Percentiles rank a stretch among this genome's conserved stretches.
Conservation (phyloP, 1,140 invertebrate genomes). For the Panulirus ornatus region DNA sequence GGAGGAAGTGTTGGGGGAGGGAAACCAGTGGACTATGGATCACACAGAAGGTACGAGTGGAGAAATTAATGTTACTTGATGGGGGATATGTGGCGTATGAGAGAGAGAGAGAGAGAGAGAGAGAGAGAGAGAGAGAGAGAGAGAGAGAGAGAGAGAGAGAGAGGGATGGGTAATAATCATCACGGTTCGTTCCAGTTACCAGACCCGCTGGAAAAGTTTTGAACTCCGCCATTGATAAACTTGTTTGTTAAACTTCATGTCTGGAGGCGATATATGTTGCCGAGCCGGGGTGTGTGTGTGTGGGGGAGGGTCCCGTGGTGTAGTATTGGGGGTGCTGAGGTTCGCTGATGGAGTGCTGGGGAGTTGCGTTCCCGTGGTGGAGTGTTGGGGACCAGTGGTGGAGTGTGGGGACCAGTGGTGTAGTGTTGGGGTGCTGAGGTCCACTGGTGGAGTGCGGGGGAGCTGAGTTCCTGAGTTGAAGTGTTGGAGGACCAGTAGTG, state of each 20-base stretch:
- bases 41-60: background rate
- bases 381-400: background rate
- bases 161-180: too few species aligned
- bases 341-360: background rate
- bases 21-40: background rate
- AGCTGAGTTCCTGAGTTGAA: background rate
- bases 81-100: background rate
- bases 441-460: too few species aligned
- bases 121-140: background rate
- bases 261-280: too few species aligned
- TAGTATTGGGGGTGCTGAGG: background rate
- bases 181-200: background rate
- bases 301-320: background rate
- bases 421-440: background rate
- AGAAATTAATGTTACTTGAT: background rate
- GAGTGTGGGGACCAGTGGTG: background rate
- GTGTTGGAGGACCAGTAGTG: background rate
- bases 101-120: background rate
- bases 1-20: background rate
- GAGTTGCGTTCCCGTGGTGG: background rate
- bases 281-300: background rate
- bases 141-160: too few species aligned
- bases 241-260: conserved; percentile 9
- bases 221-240: conserved; percentile 36
- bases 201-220: background rate